phyloP scores from a whole-genome alignment of 2,888 invertebrate species.

The Didymodactylos carnosus region DNA sequence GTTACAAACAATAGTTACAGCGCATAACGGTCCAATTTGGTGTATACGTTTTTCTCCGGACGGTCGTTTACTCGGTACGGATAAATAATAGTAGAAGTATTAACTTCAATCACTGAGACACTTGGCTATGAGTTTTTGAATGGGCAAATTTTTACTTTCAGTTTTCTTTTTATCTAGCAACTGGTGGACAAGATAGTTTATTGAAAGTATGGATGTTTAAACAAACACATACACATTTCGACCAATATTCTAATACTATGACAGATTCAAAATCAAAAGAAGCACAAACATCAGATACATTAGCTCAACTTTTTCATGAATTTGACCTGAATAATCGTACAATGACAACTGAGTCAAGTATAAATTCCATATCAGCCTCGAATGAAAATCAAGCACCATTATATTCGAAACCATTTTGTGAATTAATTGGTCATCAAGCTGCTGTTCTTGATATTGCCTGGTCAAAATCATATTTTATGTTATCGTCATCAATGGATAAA shows the following conservation, averaged over 20 bases:
- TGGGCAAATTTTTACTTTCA: too few relatives aligned
- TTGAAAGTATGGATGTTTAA: constrained; percentile 80
- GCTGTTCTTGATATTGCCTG: constrained; percentile 88
- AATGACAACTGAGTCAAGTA: background rate
- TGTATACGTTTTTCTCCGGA: constrained; percentile 9
- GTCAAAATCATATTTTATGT: constrained; percentile 87
- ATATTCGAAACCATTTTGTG: constrained; percentile 70
- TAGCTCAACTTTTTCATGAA: constrained; percentile 14
- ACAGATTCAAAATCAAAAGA: background rate
- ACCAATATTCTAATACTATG: constrained; percentile 43
- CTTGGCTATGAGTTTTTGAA: too few relatives aligned
- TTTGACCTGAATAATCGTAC: background rate
- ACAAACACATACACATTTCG: constrained; percentile 69
- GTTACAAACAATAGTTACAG: constrained; percentile 58
- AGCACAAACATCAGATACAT: constrained; percentile 14
- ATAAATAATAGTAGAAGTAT: too few relatives aligned
- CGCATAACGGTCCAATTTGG: constrained; percentile 39
- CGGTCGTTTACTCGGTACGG: constrained; percentile 7
- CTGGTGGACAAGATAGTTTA: constrained; percentile 66
- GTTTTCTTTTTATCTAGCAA: too few relatives aligned
- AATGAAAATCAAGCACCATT: constrained; percentile 41
- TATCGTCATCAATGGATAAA: constrained; percentile 96
- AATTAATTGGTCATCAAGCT: constrained; percentile 79
- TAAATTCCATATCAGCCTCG: background rate
- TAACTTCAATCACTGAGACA: too few relatives aligned